Percentiles rank a stretch among this genome's conserved stretches.
These are phyloP conservation scores for Noctua pronuba DNA, from an alignment of 2,888 invertebrate species.

Conservation along the genomic window DNA sequence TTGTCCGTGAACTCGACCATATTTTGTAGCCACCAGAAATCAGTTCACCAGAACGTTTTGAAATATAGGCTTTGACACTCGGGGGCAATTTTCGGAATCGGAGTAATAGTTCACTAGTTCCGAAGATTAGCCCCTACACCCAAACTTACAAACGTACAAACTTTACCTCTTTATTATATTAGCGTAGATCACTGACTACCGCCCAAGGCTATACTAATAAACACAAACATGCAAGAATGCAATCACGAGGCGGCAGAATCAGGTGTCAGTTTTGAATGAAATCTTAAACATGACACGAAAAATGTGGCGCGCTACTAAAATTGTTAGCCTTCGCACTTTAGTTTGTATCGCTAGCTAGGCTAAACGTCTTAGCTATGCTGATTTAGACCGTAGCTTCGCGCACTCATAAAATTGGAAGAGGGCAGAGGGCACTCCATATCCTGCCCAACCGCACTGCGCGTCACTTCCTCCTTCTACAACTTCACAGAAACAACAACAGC, in stretches of 20 bases:
- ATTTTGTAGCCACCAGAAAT: too few species aligned
- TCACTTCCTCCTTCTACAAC: not conserved
- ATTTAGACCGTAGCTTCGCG: not conserved
- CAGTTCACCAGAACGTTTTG: not conserved
- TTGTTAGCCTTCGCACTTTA: not conserved
- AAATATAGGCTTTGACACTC: not conserved
- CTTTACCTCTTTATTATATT: not conserved
- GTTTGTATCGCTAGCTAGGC: not conserved
- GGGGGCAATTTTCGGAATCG: not conserved
- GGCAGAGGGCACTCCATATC: not conserved
- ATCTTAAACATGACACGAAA: not conserved
- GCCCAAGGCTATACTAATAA: constrained; percentile 2
- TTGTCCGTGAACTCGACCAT: not conserved
- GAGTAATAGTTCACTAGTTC: not conserved
- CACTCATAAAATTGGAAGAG: not conserved
- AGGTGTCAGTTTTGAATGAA: constrained; percentile 9
- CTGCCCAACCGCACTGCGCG: not conserved
- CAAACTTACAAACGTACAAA: not conserved
- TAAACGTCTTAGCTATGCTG: not conserved
- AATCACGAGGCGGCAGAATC: constrained; percentile 15
- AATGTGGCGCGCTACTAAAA: not conserved
- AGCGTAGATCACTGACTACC: not conserved
- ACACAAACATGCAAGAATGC: constrained; percentile 18
- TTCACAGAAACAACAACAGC: not conserved
- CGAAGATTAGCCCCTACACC: not conserved